Evolutionary conservation across 2,888 invertebrate genomes (phyloP).

Genomic region (Miltochrista miniata): DNA sequence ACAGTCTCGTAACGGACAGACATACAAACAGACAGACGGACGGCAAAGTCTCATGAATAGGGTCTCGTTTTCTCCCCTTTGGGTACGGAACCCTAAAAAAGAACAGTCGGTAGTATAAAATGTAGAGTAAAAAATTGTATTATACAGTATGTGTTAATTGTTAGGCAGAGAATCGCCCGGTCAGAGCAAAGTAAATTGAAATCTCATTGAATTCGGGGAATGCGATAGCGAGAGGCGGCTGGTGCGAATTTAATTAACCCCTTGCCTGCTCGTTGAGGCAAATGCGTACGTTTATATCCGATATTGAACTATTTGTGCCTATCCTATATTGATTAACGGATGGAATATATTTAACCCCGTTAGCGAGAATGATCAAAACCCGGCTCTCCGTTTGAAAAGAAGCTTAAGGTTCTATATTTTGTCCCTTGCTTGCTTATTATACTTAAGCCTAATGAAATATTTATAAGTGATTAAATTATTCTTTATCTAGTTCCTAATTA

Average conservation of each 20-base stretch:
- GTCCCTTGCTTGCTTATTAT: too few relatives aligned
- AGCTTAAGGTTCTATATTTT: background rate
- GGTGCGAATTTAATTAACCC: constrained; percentile 84
- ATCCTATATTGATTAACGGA: constrained; percentile 32
- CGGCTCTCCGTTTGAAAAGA: too few relatives aligned
- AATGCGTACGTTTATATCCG: constrained; percentile 43
- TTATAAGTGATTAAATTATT: too few relatives aligned
- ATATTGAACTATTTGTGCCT: constrained; percentile 20
- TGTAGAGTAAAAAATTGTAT: constrained; percentile 21
- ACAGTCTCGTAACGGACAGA: too few relatives aligned
- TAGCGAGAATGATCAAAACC: too few relatives aligned
- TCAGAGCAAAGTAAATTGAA: constrained; percentile 80
- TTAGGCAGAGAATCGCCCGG: constrained; percentile 60
- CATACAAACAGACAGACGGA: too few relatives aligned
- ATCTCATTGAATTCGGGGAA: constrained; percentile 82
- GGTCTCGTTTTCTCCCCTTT: too few relatives aligned
- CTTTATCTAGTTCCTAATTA: too few relatives aligned
- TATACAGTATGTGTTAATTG: constrained; percentile 65
- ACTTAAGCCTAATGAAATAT: too few relatives aligned
- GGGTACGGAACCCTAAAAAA: too few relatives aligned
- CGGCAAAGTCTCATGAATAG: too few relatives aligned
- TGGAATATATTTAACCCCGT: background rate
- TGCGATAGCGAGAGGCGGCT: constrained; percentile 75
- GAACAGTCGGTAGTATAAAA: too few relatives aligned
- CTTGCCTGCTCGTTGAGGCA: constrained; percentile 73